phyloP scores from a whole-genome alignment of 2,888 invertebrate genomes.

The Pelosia muscerda region DNA sequence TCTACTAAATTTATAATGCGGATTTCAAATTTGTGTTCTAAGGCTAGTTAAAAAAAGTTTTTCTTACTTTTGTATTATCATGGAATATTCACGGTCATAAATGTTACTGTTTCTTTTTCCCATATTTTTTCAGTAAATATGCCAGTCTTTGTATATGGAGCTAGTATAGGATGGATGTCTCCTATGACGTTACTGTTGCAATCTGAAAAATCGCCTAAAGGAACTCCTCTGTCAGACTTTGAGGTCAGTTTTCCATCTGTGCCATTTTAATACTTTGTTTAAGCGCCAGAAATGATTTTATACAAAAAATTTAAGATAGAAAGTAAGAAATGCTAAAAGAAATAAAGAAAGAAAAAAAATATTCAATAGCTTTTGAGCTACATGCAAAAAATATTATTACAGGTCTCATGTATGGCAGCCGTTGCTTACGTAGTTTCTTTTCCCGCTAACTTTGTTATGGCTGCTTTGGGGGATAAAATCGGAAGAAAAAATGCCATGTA shows the following conservation, averaged over 20 bases:
- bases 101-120: too few relatives aligned
- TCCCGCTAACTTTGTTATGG: conserved; percentile 61
- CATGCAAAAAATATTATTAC: conserved; percentile 6
- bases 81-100: background rate
- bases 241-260: conserved; percentile 60
- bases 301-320: too few relatives aligned
- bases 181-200: conserved; percentile 82
- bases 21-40: too few relatives aligned
- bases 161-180: conserved; percentile 84
- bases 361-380: background rate
- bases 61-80: too few relatives aligned
- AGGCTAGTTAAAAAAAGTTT: too few relatives aligned
- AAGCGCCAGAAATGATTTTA: background rate
- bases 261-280: background rate
- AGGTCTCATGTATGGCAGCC: conserved; percentile 79
- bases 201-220: conserved; percentile 73
- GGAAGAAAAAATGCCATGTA: conserved; percentile 70
- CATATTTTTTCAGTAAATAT: conserved; percentile 73
- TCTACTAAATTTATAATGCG: too few relatives aligned
- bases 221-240: conserved; percentile 60
- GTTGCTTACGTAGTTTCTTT: conserved; percentile 66
- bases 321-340: too few relatives aligned
- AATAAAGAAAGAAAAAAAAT: background rate
- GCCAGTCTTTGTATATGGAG: conserved; percentile 81
- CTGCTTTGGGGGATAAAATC: conserved; percentile 63